Percentiles rank a stretch among this genome's conserved stretches.
phyloP scores from a whole-genome alignment of 2,797 vertebrate species.

The Astyanax mexicanus region DNA sequence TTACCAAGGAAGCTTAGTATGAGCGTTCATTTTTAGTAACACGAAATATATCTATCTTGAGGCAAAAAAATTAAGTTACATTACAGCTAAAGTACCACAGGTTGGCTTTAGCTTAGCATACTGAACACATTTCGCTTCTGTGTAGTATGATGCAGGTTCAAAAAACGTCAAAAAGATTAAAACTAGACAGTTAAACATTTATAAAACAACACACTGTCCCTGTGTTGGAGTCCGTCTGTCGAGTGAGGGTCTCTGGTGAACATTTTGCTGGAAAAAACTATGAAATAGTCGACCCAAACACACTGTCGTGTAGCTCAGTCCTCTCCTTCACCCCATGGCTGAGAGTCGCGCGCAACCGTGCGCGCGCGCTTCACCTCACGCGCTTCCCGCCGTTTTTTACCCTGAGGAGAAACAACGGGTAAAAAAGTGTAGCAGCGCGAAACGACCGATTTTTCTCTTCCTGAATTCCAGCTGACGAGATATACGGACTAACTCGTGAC shows the following conservation, averaged over 20 bases:
- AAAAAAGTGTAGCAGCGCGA: neutral
- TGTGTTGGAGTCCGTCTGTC: neutral
- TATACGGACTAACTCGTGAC: neutral
- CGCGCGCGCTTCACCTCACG: neutral
- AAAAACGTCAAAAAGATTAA: neutral
- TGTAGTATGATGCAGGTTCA: neutral
- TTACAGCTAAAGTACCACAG: neutral
- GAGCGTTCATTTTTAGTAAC: constrained; percentile 10
- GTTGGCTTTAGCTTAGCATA: too few species aligned
- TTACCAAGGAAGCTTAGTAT: constrained; percentile 8
- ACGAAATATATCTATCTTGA: too few species aligned
- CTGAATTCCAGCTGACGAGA: too few species aligned
- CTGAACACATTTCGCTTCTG: neutral
- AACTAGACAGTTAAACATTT: too few species aligned
- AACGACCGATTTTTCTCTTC: neutral
- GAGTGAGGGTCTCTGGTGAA: neutral
- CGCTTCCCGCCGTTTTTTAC: constrained; percentile 29
- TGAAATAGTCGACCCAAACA: neutral
- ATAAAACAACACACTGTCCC: neutral
- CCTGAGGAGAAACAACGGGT: neutral
- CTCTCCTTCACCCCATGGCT: constrained; percentile 43
- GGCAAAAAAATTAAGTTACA: too few species aligned
- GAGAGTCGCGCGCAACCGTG: neutral
- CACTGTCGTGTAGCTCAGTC: neutral
- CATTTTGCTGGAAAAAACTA: neutral